Conservation (phyloP, 2,797 vertebrate species). For the Pseudochirops corinnae region DNA sequence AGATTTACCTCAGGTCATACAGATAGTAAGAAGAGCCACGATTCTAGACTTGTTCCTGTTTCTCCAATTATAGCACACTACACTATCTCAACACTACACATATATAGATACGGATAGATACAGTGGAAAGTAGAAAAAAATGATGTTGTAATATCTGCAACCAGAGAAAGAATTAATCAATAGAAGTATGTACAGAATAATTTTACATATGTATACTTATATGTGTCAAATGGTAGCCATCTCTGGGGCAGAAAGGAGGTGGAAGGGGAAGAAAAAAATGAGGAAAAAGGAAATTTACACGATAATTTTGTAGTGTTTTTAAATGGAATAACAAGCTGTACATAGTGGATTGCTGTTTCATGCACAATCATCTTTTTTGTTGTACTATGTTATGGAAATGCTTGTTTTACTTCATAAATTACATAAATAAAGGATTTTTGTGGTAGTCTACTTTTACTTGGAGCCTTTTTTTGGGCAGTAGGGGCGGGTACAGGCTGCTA, state of each 20-base stretch:
- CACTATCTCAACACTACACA: neutral
- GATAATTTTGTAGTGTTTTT: neutral
- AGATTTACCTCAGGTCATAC: neutral
- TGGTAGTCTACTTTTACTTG: no score
- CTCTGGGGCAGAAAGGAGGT: rapidly evolving
- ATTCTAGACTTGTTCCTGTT: neutral
- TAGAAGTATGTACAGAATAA: neutral
- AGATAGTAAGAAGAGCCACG: neutral
- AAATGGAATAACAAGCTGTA: neutral
- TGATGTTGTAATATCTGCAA: neutral
- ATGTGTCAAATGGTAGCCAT: neutral
- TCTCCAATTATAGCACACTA: neutral
- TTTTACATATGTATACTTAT: neutral
- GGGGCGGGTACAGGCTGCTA: no score
- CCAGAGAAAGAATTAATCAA: neutral
- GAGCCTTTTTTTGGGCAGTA: no score
- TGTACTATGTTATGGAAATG: neutral
- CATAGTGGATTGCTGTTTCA: neutral
- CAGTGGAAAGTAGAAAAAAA: neutral
- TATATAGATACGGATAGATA: neutral
- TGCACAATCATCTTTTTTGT: neutral
- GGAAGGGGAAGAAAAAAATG: neutral
- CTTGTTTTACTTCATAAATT: neutral
- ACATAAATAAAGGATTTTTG: neutral
- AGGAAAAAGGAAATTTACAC: neutral